Evolutionary conservation across 2,113 vertebrate species (phyloP).

Genomic region (Cyprinodon brontotheroides): DNA sequence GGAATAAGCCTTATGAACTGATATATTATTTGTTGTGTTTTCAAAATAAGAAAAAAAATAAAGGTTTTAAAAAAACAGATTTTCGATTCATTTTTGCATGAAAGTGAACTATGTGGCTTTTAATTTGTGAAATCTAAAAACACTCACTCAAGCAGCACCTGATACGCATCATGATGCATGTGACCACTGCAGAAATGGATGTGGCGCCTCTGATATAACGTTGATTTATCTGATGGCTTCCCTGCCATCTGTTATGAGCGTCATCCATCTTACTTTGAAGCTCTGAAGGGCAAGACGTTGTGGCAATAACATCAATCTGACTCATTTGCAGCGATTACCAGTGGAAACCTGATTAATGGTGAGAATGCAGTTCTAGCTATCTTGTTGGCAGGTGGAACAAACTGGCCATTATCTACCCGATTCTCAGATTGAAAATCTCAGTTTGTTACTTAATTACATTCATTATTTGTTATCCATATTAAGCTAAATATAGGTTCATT

Average conservation of each 20-base stretch:
- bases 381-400: background rate
- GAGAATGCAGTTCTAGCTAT: background rate
- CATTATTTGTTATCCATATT: no score
- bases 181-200: background rate
- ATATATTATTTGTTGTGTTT: conserved; percentile 45
- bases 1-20: conserved; percentile 2
- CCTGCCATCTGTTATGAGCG: conserved; percentile 17
- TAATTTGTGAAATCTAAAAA: background rate
- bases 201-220: background rate
- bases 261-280: conserved; percentile 37
- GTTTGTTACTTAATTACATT: no score
- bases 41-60: conserved; percentile 32
- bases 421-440: background rate
- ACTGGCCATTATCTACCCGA: background rate
- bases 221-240: conserved; percentile 1
- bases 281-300: conserved; percentile 9
- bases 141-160: background rate
- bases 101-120: background rate
- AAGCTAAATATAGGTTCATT: background rate
- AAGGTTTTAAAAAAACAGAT: background rate
- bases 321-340: background rate
- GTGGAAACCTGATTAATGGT: background rate
- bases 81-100: background rate
- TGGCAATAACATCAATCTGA: conserved; percentile 23
- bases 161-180: background rate